Evolutionary conservation across 2,888 invertebrate species (phyloP), one percentile per base, ranked within the genome.

Genomic region (Pollenia griseotomentosa): DNA sequence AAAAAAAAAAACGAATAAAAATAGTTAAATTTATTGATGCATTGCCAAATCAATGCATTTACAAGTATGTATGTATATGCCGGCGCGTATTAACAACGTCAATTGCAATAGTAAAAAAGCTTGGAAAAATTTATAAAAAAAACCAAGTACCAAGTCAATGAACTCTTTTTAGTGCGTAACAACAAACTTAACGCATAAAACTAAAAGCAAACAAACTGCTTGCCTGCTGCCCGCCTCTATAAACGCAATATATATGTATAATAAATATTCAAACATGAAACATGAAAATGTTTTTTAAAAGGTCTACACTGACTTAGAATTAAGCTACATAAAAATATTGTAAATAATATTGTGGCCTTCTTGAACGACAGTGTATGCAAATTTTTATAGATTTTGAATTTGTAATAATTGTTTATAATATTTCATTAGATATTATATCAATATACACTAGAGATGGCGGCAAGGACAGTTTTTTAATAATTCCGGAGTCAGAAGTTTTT

Each of bases 141-240:
- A 83, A 57, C 59, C 44, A 61, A 83, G 46, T 33, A 48, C 46
- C 33, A 19, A 78, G 85, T 73, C 78, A 82, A 63, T 73, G 85
- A 85, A 85, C 85, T 85, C 73, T 85, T 73, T 85, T 78, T 82
- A 85, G 82, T 85, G 82, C 85, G 81, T 85, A 78, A 73, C 81
- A 66, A 71, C 71, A 57, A 79, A 79, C 59, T 66, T 51, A 59
- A 81, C 63, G 70, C 75, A 85, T 71, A 70, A 75, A 68, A 82
- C 68, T 44, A 68, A 85, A 75, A 57, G 75, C 51, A 68, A 68
- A 71, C 51, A 68, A 68, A 71, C 51, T 81, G 63, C 55, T 65
- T 77, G 73, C 53, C 61, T 44, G 73, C 61, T 44, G 73, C 42
- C 55, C 59, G 81, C 84, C 74, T 57, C 59, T 71, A 59, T 61